A percentile compares a stretch with the other conserved stretches of the same genome.
Evolutionary conservation across 2,797 vertebrate species (phyloP).

Genomic region (Leontocebus nigricollis): DNA sequence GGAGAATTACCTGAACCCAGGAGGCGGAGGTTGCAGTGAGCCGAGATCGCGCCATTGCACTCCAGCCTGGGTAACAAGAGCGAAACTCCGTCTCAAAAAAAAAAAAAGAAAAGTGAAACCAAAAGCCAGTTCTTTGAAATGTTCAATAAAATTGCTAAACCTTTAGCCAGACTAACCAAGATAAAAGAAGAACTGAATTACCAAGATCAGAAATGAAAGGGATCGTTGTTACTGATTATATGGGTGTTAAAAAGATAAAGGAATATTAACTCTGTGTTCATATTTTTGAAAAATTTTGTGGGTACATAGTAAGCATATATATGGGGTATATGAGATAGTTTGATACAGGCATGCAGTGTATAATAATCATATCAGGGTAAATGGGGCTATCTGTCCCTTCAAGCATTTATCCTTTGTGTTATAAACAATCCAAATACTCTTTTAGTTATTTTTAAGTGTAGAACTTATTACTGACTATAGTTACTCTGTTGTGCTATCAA

Average conservation of each 20-base stretch:
- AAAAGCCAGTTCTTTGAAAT: background rate
- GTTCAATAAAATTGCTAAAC: background rate
- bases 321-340: background rate
- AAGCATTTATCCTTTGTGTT: background rate
- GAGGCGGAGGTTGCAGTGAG: background rate
- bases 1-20: background rate
- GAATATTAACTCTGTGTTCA: background rate
- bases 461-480: background rate
- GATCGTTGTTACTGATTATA: background rate
- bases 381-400: background rate
- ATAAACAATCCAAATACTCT: background rate
- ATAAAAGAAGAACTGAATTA: background rate
- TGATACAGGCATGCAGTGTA: background rate
- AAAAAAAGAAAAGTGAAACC: background rate
- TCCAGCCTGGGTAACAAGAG: background rate
- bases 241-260: background rate
- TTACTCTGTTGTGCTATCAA: background rate
- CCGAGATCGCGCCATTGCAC: background rate
- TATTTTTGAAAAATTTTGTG: background rate
- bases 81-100: background rate
- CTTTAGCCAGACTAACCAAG: background rate
- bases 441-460: background rate
- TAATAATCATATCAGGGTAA: background rate
- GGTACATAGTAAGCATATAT: background rate
- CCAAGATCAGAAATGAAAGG: background rate